A percentile compares a stretch with the other conserved stretches of the same genome.
Evolutionary conservation across 2,797 vertebrate genomes (phyloP).

Genomic region (Hirundo rustica): DNA sequence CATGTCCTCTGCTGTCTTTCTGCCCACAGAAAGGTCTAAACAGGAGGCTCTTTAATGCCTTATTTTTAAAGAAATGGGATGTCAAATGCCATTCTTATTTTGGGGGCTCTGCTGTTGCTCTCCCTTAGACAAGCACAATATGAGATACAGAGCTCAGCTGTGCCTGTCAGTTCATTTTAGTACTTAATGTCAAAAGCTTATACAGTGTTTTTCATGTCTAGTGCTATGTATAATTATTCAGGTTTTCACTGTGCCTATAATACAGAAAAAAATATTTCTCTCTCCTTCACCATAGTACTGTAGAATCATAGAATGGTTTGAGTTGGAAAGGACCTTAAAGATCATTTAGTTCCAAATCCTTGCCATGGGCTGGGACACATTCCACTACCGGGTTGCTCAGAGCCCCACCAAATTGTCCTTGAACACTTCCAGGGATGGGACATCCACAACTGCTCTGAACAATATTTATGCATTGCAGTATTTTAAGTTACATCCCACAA

Average conservation of each 20-base stretch:
- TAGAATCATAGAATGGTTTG: neutral
- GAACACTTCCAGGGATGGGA: neutral
- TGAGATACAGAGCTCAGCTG: neutral
- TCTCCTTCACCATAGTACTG: neutral
- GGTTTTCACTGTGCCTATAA: neutral
- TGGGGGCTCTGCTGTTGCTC: neutral
- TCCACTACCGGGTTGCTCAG: neutral
- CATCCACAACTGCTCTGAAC: neutral
- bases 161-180: neutral
- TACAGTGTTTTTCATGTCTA: neutral
- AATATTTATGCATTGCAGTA: neutral
- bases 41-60: neutral
- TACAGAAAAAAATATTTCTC: neutral
- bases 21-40: neutral
- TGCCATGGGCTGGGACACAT: accelerated
- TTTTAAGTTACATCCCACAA: neutral
- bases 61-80: neutral
- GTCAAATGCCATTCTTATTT: neutral
- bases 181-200: neutral
- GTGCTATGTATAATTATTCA: neutral
- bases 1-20: neutral
- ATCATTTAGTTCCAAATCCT: neutral
- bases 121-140: neutral
- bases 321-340: neutral
- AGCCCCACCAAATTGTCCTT: neutral